A percentile compares a stretch with the other conserved stretches of the same genome.
Conservation (phyloP, 1,140 invertebrate species). For the Cherax destructor region DNA sequence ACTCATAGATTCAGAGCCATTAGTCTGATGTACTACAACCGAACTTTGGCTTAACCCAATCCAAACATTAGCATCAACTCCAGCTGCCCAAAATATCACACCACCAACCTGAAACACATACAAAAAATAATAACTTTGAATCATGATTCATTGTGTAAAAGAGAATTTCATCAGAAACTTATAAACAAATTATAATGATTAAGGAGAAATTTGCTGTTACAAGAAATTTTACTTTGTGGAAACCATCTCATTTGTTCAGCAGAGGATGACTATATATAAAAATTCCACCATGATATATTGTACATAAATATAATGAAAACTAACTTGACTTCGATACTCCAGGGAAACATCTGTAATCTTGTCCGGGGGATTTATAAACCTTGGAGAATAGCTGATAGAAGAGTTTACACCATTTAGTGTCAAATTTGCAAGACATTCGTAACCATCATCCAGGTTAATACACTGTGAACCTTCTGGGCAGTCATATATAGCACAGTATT, state of each 20-base stretch:
- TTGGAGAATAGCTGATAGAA: slow-evolving; percentile 71
- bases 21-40: slow-evolving; percentile 55
- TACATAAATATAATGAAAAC: not conserved
- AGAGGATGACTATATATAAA: no score
- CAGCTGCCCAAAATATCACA: slow-evolving; percentile 54
- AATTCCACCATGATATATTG: no score
- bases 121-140: not conserved
- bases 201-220: no score
- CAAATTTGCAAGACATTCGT: slow-evolving; percentile 92
- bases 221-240: no score
- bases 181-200: no score
- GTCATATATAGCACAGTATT: slow-evolving; percentile 89
- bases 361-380: slow-evolving; percentile 46
- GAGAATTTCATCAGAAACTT: no score
- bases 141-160: not conserved
- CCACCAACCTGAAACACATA: slow-evolving; percentile 62
- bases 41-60: slow-evolving; percentile 29
- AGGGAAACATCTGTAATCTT: slow-evolving; percentile 48
- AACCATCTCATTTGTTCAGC: no score
- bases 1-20: slow-evolving; percentile 29
- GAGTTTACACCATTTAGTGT: slow-evolving; percentile 84
- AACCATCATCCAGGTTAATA: slow-evolving; percentile 91
- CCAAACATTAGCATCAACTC: slow-evolving; percentile 35
- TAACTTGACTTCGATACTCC: slow-evolving; percentile 60
- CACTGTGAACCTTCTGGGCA: slow-evolving; percentile 90